Evolutionary conservation across 2,797 vertebrate genomes (phyloP), one percentile per base, ranked within the genome.

Genomic region (Aeoliscus strigatus): DNA sequence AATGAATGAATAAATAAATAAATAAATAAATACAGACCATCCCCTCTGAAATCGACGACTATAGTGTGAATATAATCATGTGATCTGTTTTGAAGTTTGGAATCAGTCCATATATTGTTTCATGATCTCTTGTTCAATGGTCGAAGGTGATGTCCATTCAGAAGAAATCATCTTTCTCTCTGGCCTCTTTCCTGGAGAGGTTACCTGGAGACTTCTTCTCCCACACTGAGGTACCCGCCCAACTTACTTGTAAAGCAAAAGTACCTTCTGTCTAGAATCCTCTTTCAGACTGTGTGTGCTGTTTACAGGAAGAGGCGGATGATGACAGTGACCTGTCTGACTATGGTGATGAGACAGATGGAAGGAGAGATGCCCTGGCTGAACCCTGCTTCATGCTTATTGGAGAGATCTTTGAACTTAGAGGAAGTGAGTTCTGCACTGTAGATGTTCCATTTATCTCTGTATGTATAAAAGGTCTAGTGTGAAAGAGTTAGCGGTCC

Each of bases 301-400:
- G 14, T 31, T n/a, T 26, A 2, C 38, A 99, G 95, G 95, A 97
- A 74, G 94, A 99, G 58, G 74, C 72, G 0, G 95, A 98, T 9
- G 96, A 99, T 13, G 95, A 98, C 62, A 97, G 93, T 4, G 94
- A 99, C 81, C 69, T 96, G 32, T 99, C 93, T 0, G 96, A 99
- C 71, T 93, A 93, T 0, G 93, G 92, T 0, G 94, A 98, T 1
- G 96, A 99, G 42, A 18, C 65, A 1, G 96, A 99, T 8, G 93
- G 92, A 27, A 93, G 77, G 73, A 95, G 85, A 56, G 96, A 97
- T 2, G 86, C 92, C 10, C 86, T 99, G 67, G 96, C 96, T 15
- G 96, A 98, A 66, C 96, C 96, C 0, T 98, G 93, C 76, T 99
- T 99, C 85, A 96, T 97, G 93, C 87, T 99, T 51, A 96, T 99